phyloP scores from a whole-genome alignment of 1,140 invertebrate genomes.

The Conus betulinus region DNA sequence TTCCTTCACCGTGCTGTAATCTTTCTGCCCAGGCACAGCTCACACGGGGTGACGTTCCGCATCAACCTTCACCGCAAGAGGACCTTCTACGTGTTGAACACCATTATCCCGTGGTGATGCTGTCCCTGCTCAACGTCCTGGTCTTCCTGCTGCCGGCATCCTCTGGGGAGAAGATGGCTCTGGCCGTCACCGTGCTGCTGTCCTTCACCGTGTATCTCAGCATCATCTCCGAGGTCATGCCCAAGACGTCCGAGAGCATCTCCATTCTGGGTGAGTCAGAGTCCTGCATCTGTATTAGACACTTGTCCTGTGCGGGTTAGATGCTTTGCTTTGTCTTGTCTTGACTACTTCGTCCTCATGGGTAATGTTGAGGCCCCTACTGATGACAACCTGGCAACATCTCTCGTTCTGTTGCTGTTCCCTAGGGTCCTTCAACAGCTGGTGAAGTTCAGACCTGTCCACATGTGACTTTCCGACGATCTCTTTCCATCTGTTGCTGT shows the following conservation, averaged over 20 bases:
- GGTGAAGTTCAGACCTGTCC: no score
- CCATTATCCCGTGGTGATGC: constrained; percentile 79
- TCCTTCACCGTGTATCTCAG: constrained; percentile 80
- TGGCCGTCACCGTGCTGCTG: constrained; percentile 79
- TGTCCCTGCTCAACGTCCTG: constrained; percentile 78
- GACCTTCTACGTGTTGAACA: constrained; percentile 78
- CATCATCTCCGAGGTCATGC: constrained; percentile 79
- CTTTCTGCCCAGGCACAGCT: constrained; percentile 25
- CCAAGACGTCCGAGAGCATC: constrained; percentile 79
- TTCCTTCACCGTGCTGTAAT: neutral
- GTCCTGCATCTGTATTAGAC: no score
- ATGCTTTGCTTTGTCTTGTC: neutral
- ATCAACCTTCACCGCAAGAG: constrained; percentile 65
- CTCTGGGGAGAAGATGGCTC: constrained; percentile 79
- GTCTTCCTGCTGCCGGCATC: constrained; percentile 80
- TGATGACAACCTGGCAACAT: constrained; percentile 36
- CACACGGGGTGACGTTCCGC: constrained; percentile 66
- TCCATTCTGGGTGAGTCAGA: constrained; percentile 77
- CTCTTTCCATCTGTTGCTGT: no score
- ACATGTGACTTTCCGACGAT: no score
- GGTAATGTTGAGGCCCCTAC: neutral
- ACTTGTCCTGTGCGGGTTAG: no score
- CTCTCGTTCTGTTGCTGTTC: no score
- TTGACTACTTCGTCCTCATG: neutral
- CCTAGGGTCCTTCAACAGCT: no score